phyloP scores from a whole-genome alignment of 2,888 invertebrate species.

The Ochropacha duplaris region DNA sequence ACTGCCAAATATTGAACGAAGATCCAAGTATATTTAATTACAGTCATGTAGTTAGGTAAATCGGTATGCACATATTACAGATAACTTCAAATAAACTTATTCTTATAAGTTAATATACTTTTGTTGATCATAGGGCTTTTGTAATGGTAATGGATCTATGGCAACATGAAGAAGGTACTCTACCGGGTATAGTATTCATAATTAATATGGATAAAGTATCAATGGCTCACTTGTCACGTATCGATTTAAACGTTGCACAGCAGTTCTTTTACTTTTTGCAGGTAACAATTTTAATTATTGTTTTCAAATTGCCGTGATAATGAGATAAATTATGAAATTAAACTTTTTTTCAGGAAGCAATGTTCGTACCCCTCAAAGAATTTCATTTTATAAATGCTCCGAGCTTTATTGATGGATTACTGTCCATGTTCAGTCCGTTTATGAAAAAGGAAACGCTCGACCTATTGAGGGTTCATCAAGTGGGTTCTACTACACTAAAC shows the following conservation, averaged over 20 bases:
- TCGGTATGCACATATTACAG: not conserved
- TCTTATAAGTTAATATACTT: not conserved
- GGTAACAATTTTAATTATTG: slow-evolving; percentile 44
- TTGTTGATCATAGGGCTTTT: slow-evolving; percentile 45
- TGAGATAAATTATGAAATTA: not conserved
- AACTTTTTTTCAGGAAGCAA: slow-evolving; percentile 82
- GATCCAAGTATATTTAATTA: slow-evolving; percentile 84
- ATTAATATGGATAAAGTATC: slow-evolving; percentile 85
- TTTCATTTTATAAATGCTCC: slow-evolving; percentile 88
- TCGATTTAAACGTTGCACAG: slow-evolving; percentile 85
- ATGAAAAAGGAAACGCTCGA: slow-evolving; percentile 86
- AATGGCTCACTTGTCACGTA: slow-evolving; percentile 85
- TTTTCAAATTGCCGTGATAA: no score
- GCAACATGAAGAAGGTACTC: slow-evolving; percentile 81
- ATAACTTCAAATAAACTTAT: not conserved
- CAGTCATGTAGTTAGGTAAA: slow-evolving; percentile 72
- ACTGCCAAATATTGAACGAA: slow-evolving; percentile 78
- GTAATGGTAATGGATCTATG: slow-evolving; percentile 59
- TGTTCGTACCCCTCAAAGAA: slow-evolving; percentile 83
- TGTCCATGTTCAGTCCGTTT: slow-evolving; percentile 86
- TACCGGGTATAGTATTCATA: slow-evolving; percentile 83
- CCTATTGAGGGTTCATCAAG: slow-evolving; percentile 78
- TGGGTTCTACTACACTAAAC: slow-evolving; percentile 63
- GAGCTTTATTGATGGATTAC: slow-evolving; percentile 85
- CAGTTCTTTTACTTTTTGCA: slow-evolving; percentile 87